Percentiles rank a stretch among this genome's conserved stretches.
Conservation (phyloP, 2,888 invertebrate species). For the Neoitamus cyanurus region DNA sequence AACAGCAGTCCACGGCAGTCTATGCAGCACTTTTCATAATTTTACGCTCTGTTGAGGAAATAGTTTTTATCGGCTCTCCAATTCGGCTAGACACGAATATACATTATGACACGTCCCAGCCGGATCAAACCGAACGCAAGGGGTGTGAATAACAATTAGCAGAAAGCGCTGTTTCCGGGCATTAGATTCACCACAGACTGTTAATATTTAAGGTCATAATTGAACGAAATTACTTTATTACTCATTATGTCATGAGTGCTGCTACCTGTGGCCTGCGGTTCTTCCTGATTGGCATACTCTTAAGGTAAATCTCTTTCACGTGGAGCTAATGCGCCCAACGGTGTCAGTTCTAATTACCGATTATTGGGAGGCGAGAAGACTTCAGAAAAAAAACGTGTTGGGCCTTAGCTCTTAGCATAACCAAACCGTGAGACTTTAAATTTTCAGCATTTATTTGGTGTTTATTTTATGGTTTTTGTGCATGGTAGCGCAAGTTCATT, state of each 20-base stretch:
- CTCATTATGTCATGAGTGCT: not conserved
- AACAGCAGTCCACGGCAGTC: constrained; percentile 6
- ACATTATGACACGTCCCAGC: constrained; percentile 2
- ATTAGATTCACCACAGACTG: not conserved
- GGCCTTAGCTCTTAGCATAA: not conserved
- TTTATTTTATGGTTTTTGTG: too few species aligned
- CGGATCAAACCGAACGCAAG: not conserved
- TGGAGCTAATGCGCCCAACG: not conserved
- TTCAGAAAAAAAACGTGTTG: not conserved
- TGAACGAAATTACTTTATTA: constrained; percentile 6
- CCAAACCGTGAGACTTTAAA: not conserved
- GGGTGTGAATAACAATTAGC: constrained; percentile 19
- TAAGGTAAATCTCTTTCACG: not conserved
- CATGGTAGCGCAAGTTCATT: too few species aligned
- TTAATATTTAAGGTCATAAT: constrained; percentile 22
- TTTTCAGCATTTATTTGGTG: not conserved
- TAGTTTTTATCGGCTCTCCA: not conserved
- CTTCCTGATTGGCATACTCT: not conserved
- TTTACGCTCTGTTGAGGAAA: constrained; percentile 36
- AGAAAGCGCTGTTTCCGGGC: constrained; percentile 3
- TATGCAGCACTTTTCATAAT: constrained; percentile 38
- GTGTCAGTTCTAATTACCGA: not conserved
- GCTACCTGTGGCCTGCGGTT: not conserved
- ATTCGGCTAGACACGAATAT: constrained; percentile 30
- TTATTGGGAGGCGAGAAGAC: not conserved